Percentiles rank a stretch among this genome's conserved stretches.
Conservation (phyloP, 2,797 vertebrate species). For the Hapalemur alaotrensis region DNA sequence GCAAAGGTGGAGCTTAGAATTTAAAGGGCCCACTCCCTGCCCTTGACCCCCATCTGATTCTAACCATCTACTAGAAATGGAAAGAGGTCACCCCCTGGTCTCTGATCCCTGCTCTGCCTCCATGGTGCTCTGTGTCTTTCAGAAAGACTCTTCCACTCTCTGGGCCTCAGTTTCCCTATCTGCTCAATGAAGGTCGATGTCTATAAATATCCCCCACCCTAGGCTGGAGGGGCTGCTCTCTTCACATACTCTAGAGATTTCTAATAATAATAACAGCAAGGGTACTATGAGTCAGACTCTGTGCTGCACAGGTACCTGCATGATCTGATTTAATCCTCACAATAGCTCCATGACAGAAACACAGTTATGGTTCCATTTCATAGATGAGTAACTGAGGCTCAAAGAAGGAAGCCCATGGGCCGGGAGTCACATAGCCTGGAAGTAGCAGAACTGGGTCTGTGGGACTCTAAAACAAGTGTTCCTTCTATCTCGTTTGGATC, state of each 20-base stretch:
- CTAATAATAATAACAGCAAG: no score
- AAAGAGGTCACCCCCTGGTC: not conserved
- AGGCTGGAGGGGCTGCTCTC: not conserved
- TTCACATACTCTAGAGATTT: not conserved
- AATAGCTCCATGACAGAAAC: fast-evolving
- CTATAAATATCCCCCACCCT: not conserved
- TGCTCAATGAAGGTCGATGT: not conserved
- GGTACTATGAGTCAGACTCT: fast-evolving
- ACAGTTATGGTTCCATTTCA: not conserved
- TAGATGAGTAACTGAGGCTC: not conserved
- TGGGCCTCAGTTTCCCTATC: not conserved
- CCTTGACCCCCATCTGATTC: not conserved
- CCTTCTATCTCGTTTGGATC: not conserved
- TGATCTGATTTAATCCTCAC: not conserved
- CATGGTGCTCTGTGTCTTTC: not conserved
- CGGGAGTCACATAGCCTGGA: not conserved
- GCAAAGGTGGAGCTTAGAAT: constrained; percentile 79
- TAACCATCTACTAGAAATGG: not conserved
- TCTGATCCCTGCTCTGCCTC: not conserved
- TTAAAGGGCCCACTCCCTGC: constrained; percentile 73
- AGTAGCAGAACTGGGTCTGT: not conserved
- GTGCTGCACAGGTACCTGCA: not conserved
- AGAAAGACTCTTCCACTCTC: not conserved
- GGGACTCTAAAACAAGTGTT: not conserved
- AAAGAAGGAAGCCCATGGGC: not conserved